These are phyloP conservation scores for Drosophila pectinifera DNA, from an alignment of 1,140 invertebrate species.

Conservation along the genomic window DNA sequence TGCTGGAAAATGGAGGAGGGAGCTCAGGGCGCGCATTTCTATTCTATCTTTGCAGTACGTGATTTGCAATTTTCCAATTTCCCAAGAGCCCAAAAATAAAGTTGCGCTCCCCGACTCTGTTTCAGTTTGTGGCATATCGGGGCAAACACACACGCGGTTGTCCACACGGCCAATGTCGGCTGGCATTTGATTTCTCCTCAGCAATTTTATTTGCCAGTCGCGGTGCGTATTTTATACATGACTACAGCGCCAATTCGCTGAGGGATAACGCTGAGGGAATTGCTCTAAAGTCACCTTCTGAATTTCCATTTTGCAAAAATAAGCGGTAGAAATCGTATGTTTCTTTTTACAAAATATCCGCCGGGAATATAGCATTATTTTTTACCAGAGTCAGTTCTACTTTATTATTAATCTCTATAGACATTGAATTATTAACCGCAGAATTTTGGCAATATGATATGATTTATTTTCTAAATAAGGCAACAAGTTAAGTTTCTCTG, in stretches of 20 bases:
- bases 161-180: slow-evolving; percentile 55
- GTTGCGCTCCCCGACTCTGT: slow-evolving; percentile 39
- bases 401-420: neutral
- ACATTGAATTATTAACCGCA: neutral
- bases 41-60: slow-evolving; percentile 71
- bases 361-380: neutral
- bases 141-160: slow-evolving; percentile 45
- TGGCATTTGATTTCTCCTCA: slow-evolving; percentile 59
- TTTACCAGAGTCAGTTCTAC: neutral
- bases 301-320: no score
- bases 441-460: no score
- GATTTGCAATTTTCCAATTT: slow-evolving; percentile 81
- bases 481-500: no score
- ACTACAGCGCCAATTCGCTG: slow-evolving; percentile 39
- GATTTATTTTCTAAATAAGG: no score
- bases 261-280: slow-evolving; percentile 14
- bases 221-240: slow-evolving; percentile 55
- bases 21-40: slow-evolving; percentile 71
- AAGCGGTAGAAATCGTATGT: slow-evolving; percentile 1
- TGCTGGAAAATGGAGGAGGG: slow-evolving; percentile 1
- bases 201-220: slow-evolving; percentile 68
- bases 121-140: slow-evolving; percentile 50
- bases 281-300: no score
- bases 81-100: slow-evolving; percentile 66
- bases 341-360: neutral